Evolutionary conservation across 2,113 vertebrate species (phyloP), one percentile per base, ranked within the genome.

Genomic region (Hemichromis elongatus): DNA sequence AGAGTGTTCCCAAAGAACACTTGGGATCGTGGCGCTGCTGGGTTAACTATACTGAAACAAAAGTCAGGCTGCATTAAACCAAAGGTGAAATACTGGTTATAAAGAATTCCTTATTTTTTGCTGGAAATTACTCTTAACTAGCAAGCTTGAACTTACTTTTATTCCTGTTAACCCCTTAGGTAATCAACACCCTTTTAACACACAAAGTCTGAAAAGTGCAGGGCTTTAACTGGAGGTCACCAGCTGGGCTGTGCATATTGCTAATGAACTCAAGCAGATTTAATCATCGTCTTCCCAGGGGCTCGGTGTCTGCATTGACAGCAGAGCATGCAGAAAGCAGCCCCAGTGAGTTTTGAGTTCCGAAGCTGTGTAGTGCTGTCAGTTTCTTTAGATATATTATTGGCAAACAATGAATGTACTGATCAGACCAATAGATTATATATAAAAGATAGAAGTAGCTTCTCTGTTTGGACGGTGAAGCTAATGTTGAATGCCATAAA

Each of bases 161-260:
- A 35, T 40, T 83, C 28, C 82, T n/a, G 33, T 86, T 37, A 56
- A 54, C 21, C 26, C 24, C 55, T 53, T 5, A 79, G 47, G 61
- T 70, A 84, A 91, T 89, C 88, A 86, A 82, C 84, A 85, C 81
- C 16, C 83, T n/a, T 73, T 79, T 55, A 59, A 77, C 79, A 79
- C 30, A 37, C 66, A 50, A 7, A 2, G 21, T 59, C 66, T 54
- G 57, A 81, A 68, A 35, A 42, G 77, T 52, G 19, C 37, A 68
- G 68, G 45, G 28, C 19, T 88, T 79, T 78, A 53, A 90, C 59
- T 81, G 73, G 61, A 82, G 52, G 75, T 84, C 77, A 86, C 86
- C 82, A 85, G 75, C 82, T 61, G 14, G 80, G 54, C 77, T 61
- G 11, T 79, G 84, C 45, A 26, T 56, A 18, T 70, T 81, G 57